Conservation (phyloP, 2,113 vertebrate genomes). For the Ochotona princeps region DNA sequence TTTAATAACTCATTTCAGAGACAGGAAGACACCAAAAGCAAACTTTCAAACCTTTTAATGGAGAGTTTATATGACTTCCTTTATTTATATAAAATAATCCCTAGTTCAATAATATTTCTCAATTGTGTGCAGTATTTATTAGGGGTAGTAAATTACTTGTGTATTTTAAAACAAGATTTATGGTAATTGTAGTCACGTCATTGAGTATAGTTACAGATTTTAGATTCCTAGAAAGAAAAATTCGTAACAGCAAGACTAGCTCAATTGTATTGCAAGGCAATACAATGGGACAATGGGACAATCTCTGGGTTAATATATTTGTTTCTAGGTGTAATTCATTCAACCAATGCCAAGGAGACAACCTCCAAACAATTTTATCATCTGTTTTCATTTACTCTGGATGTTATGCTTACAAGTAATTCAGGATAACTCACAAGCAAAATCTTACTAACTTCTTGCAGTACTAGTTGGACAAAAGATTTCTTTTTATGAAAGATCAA, state of each 20-base stretch:
- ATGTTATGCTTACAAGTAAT: constrained; percentile 66
- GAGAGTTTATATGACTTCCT: background rate
- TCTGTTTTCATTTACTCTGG: constrained; percentile 22
- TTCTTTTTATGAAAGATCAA: constrained; percentile 65
- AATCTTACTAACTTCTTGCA: constrained; percentile 40
- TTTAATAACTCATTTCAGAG: no score
- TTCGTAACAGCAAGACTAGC: constrained; percentile 1
- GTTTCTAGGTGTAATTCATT: constrained; percentile 51
- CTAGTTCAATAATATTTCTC: background rate
- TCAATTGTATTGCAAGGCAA: constrained; percentile 48
- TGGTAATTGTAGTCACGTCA: background rate
- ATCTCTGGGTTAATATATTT: background rate
- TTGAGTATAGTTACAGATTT: constrained; percentile 28
- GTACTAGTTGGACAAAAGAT: constrained; percentile 27
- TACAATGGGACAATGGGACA: no score
- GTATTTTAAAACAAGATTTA: background rate
- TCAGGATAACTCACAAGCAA: constrained; percentile 55
- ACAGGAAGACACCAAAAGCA: background rate
- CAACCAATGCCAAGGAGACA: background rate
- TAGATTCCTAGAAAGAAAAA: constrained; percentile 38
- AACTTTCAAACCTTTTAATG: background rate
- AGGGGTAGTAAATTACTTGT: no score
- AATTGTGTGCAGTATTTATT: background rate
- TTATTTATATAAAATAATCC: background rate
- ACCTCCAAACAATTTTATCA: background rate